These are phyloP conservation scores for Mesocricetus auratus DNA, from an alignment of 2,113 vertebrate genomes.

Conservation along the genomic window DNA sequence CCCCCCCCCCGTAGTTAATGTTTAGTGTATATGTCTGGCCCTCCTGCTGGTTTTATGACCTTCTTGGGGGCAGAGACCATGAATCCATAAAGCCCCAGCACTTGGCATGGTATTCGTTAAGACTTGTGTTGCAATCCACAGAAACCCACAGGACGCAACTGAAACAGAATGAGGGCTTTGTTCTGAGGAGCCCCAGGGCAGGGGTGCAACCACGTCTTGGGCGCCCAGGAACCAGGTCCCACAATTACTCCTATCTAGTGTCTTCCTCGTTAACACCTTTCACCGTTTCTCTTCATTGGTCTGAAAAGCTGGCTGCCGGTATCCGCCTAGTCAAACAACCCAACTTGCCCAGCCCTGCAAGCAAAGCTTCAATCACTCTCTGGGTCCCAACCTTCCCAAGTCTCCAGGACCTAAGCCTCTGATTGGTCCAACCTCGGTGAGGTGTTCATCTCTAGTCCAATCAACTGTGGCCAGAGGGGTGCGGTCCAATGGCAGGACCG, in stretches of 20 bases:
- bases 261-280: constrained; percentile 42
- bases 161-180: constrained; percentile 52
- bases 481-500: background rate
- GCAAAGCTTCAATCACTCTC: background rate
- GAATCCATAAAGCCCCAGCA: background rate
- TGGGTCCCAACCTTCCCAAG: background rate
- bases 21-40: constrained; percentile 15
- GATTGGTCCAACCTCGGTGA: constrained; percentile 67
- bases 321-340: background rate
- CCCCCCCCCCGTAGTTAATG: constrained; percentile 49
- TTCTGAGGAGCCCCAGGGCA: constrained; percentile 12
- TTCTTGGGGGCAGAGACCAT: constrained; percentile 46
- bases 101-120: constrained; percentile 9
- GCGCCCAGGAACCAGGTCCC: background rate
- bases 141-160: constrained; percentile 20
- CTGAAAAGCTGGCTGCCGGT: constrained; percentile 6
- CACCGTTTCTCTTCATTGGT: background rate
- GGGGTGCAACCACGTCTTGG: background rate
- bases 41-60: constrained; percentile 54
- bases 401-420: constrained; percentile 11
- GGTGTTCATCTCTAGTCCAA: constrained; percentile 67
- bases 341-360: background rate
- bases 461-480: constrained; percentile 60
- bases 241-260: background rate
- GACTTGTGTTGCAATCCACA: background rate